Percentiles rank a stretch among this genome's conserved stretches.
Evolutionary conservation across 2,797 vertebrate species (phyloP).

Genomic region (Naso thynnoides): DNA sequence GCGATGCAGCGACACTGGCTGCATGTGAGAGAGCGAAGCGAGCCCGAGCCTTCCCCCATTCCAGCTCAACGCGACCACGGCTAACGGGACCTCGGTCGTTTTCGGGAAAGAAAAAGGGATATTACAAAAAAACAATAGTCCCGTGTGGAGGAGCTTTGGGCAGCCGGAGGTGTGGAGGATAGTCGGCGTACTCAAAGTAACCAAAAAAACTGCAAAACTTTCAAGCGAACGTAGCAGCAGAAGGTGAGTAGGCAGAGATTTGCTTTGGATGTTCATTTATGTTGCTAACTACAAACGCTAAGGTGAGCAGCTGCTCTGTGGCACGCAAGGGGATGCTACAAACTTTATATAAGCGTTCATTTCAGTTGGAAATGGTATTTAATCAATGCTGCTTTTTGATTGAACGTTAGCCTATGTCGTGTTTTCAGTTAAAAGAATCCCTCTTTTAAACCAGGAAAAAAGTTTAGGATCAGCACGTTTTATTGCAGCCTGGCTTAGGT

Average conservation of each 20-base stretch:
- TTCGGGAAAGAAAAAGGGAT: not conserved
- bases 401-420: too few species aligned
- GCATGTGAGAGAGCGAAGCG: conserved; percentile 10
- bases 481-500: too few species aligned
- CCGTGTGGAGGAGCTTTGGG: conserved; percentile 5
- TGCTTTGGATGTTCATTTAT: conserved; percentile 23
- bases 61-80: not conserved
- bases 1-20: not conserved
- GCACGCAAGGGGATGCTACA: not conserved
- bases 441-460: too few species aligned
- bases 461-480: too few species aligned
- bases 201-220: conserved; percentile 7
- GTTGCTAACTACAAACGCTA: conserved; percentile 16
- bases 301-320: conserved; percentile 8
- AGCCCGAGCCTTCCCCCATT: conserved; percentile 25
- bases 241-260: conserved; percentile 57
- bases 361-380: too few species aligned
- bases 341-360: too few species aligned
- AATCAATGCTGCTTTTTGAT: too few species aligned
- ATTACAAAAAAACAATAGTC: not conserved
- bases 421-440: too few species aligned
- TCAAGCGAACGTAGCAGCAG: not conserved
- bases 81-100: not conserved
- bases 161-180: conserved; percentile 28
- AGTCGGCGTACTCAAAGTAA: conserved; percentile 25